Evolutionary conservation across 1,140 invertebrate species (phyloP).

Genomic region (Nebria ingens): DNA sequence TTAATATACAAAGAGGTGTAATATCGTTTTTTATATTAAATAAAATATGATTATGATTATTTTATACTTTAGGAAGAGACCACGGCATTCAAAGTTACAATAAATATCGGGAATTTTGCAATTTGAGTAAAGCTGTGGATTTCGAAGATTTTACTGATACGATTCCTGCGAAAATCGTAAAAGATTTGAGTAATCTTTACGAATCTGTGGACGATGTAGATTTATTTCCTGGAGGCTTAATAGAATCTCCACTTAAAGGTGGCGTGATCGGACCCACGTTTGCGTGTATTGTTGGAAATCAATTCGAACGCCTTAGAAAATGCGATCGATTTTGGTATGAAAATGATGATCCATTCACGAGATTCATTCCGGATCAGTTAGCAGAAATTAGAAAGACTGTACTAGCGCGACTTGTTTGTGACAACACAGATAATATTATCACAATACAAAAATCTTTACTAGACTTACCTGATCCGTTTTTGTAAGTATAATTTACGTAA

Average conservation of each 20-base stretch:
- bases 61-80: slow-evolving; percentile 34
- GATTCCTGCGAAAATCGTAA: slow-evolving; percentile 36
- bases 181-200: slow-evolving; percentile 34
- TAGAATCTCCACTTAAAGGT: slow-evolving; percentile 48
- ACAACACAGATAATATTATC: slow-evolving; percentile 35
- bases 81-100: slow-evolving; percentile 44
- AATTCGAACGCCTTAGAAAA: slow-evolving; percentile 55
- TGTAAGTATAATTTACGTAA: slow-evolving; percentile 48
- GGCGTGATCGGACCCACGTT: slow-evolving; percentile 68
- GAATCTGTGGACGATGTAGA: slow-evolving; percentile 50
- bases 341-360: slow-evolving; percentile 7
- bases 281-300: slow-evolving; percentile 64
- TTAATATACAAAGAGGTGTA: slow-evolving; percentile 39
- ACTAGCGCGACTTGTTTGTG: slow-evolving; percentile 35
- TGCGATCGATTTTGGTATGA: slow-evolving; percentile 61
- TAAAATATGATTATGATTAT: too few relatives aligned
- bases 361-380: slow-evolving; percentile 34
- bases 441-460: slow-evolving; percentile 34
- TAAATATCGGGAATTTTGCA: slow-evolving; percentile 37
- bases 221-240: slow-evolving; percentile 52
- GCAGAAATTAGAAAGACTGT: slow-evolving; percentile 32
- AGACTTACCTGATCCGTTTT: slow-evolving; percentile 32
- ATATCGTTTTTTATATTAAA: neutral
- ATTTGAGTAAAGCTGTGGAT: slow-evolving; percentile 31
- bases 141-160: slow-evolving; percentile 36